phyloP scores from a whole-genome alignment of 2,113 vertebrate species.

The Sisor rabdophorus region DNA sequence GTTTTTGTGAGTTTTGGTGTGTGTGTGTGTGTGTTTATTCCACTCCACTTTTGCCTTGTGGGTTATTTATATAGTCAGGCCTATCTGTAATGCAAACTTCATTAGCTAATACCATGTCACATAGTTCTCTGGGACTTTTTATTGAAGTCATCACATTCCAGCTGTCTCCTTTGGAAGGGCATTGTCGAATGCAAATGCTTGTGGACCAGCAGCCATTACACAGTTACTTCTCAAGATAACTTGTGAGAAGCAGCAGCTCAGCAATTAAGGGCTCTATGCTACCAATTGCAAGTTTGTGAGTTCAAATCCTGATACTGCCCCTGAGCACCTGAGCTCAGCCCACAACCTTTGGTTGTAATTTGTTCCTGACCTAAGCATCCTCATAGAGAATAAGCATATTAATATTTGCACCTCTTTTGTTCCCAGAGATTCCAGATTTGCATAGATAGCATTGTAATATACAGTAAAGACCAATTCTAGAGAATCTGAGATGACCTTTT shows the following conservation, averaged over 20 bases:
- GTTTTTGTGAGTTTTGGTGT: constrained; percentile 48
- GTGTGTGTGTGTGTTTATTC: constrained; percentile 49
- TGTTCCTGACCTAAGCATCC: background rate
- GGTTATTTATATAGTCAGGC: constrained; percentile 53
- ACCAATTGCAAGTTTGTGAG: constrained; percentile 4
- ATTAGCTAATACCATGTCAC: constrained; percentile 46
- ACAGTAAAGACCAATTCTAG: constrained; percentile 45
- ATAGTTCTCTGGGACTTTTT: constrained; percentile 31
- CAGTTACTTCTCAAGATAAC: constrained; percentile 44
- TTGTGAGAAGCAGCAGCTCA: background rate
- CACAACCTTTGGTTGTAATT: background rate
- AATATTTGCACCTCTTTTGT: constrained; percentile 22
- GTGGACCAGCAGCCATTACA: constrained; percentile 27
- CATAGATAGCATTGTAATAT: constrained; percentile 48
- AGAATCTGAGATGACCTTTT: constrained; percentile 40
- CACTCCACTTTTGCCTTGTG: constrained; percentile 41
- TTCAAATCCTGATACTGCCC: constrained; percentile 1
- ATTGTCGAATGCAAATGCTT: constrained; percentile 41
- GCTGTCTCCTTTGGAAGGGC: constrained; percentile 32
- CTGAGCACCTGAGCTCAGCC: background rate
- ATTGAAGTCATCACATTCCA: constrained; percentile 27
- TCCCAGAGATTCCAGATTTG: constrained; percentile 33
- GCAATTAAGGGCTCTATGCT: constrained; percentile 9
- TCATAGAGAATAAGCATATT: background rate
- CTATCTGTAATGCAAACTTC: constrained; percentile 57